Percentiles rank a stretch among this genome's conserved stretches.
Evolutionary conservation across 2,113 vertebrate species (phyloP).

Genomic region (Datnioides undecimradiatus): DNA sequence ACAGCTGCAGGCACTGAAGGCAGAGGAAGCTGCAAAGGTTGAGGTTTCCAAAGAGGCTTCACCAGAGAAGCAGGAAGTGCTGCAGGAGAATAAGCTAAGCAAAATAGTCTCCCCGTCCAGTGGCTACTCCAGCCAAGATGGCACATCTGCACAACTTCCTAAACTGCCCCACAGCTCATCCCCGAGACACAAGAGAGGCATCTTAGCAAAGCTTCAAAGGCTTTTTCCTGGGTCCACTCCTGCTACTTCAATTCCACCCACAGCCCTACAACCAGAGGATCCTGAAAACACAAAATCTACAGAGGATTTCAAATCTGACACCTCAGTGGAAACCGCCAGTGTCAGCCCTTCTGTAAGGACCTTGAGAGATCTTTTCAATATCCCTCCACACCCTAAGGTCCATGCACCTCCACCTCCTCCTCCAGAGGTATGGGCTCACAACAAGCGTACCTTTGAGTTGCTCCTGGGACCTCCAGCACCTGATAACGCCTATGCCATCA

Average conservation of each 20-base stretch:
- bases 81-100: conserved; percentile 52
- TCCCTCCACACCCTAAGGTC: conserved; percentile 92
- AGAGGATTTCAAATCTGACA: conserved; percentile 59
- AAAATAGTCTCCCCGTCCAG: conserved; percentile 90
- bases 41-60: conserved; percentile 76
- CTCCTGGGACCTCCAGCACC: conserved; percentile 75
- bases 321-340: conserved; percentile 7
- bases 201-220: conserved; percentile 85
- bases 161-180: conserved; percentile 79
- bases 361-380: conserved; percentile 84
- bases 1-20: conserved; percentile 50
- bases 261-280: conserved; percentile 23
- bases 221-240: conserved; percentile 80
- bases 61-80: conserved; percentile 21
- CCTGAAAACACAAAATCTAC: conserved; percentile 61
- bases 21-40: conserved; percentile 65
- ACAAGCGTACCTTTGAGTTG: conserved; percentile 76
- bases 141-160: conserved; percentile 81
- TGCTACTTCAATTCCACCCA: conserved; percentile 72
- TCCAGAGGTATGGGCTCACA: conserved; percentile 86
- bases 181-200: conserved; percentile 78
- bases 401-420: conserved; percentile 91
- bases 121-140: conserved; percentile 91
- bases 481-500: conserved; percentile 47
- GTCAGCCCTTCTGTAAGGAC: conserved; percentile 71